These are phyloP conservation scores for Sebastes diaconus DNA, from an alignment of 2,797 vertebrate species.

Conservation along the genomic window DNA sequence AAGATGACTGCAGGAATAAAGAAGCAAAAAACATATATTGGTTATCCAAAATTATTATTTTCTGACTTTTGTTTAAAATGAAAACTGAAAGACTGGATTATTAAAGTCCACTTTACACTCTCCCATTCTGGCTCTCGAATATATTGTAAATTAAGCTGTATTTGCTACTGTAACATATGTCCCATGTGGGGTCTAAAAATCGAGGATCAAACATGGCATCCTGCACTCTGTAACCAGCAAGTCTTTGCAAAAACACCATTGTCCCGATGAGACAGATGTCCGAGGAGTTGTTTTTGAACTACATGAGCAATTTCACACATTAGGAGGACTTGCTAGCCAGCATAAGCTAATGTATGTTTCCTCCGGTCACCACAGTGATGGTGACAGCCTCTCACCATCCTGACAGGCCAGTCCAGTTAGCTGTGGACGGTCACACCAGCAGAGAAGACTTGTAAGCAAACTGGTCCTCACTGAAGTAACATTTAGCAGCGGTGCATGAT, in stretches of 20 bases:
- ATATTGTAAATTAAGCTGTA: not conserved
- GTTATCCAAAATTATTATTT: accelerated
- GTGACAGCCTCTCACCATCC: conserved; percentile 77
- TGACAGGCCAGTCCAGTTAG: conserved; percentile 69
- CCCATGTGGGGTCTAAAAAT: not conserved
- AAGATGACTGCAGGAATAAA: not conserved
- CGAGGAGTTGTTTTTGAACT: conserved; percentile 63
- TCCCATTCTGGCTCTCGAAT: not conserved
- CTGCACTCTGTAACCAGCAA: not conserved
- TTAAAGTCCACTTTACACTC: not conserved
- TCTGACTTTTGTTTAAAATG: not conserved
- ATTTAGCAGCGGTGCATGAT: conserved; percentile 73
- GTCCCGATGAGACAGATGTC: conserved; percentile 33
- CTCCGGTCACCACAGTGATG: conserved; percentile 62
- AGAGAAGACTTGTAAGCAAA: conserved; percentile 78
- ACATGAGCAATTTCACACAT: conserved; percentile 81
- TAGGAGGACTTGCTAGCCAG: conserved; percentile 71
- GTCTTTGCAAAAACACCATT: not conserved
- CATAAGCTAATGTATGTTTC: conserved; percentile 77
- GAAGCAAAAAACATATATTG: not conserved
- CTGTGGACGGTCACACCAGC: conserved; percentile 70
- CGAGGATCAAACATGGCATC: not conserved
- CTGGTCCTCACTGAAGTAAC: conserved; percentile 62
- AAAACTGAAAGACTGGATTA: not conserved
- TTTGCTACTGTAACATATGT: not conserved